Conservation (phyloP, 2,888 invertebrate species). For the Laspeyria flexula region DNA sequence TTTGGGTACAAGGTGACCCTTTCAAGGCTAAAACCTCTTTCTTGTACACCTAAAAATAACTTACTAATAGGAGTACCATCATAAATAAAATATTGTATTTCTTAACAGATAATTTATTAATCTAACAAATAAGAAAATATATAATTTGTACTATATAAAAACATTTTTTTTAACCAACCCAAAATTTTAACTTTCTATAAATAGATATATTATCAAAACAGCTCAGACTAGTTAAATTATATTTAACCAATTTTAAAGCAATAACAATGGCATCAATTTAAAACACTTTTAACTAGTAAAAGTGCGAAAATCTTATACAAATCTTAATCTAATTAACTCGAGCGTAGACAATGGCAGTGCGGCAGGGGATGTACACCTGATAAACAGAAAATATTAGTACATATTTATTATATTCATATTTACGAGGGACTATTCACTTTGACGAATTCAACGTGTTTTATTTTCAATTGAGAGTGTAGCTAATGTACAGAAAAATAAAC, state of each 20-base stretch:
- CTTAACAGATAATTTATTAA: slow-evolving; percentile 52
- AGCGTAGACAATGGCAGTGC: slow-evolving; percentile 90
- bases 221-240: slow-evolving; percentile 11
- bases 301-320: slow-evolving; percentile 18
- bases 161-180: slow-evolving; percentile 15
- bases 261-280: slow-evolving; percentile 17
- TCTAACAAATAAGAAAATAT: slow-evolving; percentile 47
- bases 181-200: slow-evolving; percentile 17
- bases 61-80: slow-evolving; percentile 89
- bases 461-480: no score
- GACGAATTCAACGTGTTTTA: no score
- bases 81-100: slow-evolving; percentile 42
- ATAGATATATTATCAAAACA: slow-evolving; percentile 7
- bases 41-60: slow-evolving; percentile 97
- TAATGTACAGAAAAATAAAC: no score
- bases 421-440: no score
- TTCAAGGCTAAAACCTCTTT: slow-evolving; percentile 91
- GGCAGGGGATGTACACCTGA: slow-evolving; percentile 91
- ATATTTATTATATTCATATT: no score
- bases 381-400: no score
- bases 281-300: slow-evolving; percentile 26
- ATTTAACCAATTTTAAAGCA: slow-evolving; percentile 21
- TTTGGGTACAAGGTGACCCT: slow-evolving; percentile 91
- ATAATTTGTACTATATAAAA: slow-evolving; percentile 29
- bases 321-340: slow-evolving; percentile 36